Evolutionary conservation across 2,797 vertebrate genomes (phyloP).

Genomic region (Pristis pectinata): DNA sequence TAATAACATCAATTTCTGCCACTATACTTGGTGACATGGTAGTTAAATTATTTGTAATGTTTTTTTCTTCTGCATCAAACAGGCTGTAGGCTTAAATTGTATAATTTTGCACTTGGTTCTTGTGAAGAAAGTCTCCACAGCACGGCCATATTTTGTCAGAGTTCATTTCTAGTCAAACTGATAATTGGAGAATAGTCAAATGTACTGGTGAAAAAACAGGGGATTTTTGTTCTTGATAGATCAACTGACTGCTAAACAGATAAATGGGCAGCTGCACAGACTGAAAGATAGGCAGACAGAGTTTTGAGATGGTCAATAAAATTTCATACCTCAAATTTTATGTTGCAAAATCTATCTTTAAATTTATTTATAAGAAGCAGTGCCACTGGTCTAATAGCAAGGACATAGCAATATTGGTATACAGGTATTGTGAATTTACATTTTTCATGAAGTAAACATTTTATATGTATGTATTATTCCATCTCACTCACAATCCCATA

Average conservation of each 20-base stretch:
- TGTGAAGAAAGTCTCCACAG: background rate
- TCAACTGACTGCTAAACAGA: background rate
- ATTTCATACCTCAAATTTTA: background rate
- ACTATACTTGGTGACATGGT: too few species aligned
- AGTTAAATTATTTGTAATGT: background rate
- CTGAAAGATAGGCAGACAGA: background rate
- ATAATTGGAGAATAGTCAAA: background rate
- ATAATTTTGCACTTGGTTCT: background rate
- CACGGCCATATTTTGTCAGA: background rate
- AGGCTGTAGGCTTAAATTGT: background rate
- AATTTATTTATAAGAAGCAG: constrained; percentile 6
- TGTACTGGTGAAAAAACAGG: background rate
- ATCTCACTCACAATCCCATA: background rate
- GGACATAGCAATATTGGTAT: background rate
- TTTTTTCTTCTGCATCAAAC: background rate
- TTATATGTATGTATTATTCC: background rate
- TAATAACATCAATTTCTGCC: background rate
- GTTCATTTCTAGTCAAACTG: background rate
- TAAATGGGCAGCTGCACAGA: background rate
- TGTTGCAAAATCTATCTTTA: constrained; percentile 25
- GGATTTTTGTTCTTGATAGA: background rate
- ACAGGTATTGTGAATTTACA: background rate
- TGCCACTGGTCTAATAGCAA: background rate
- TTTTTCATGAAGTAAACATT: constrained; percentile 17
- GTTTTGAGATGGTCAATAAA: background rate